Evolutionary conservation across 2,113 vertebrate genomes (phyloP).

Genomic region (Hymenochirus boettgeri): DNA sequence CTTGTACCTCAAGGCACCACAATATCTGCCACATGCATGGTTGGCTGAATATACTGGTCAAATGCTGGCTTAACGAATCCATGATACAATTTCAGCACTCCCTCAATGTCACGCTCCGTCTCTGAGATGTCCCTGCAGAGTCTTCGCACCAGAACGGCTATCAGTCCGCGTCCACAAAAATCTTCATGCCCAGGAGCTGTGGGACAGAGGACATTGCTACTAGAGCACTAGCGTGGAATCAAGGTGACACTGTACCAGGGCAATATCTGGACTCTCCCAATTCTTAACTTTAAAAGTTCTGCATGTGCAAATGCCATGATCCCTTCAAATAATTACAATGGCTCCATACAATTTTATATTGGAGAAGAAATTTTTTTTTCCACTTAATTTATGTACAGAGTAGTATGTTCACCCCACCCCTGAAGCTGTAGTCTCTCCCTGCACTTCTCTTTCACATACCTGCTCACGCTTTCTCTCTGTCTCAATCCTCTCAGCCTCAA

Average conservation of each 20-base stretch:
- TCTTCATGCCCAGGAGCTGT: constrained; percentile 94
- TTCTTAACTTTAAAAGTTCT: constrained; percentile 83
- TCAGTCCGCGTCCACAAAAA: constrained; percentile 94
- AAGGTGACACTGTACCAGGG: no score
- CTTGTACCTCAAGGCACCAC: constrained; percentile 86
- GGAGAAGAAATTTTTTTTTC: no score
- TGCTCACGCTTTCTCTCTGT: no score
- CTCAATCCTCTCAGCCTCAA: no score
- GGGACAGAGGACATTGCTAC: background rate
- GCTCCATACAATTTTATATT: constrained; percentile 96
- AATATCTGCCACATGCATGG: constrained; percentile 92
- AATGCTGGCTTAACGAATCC: constrained; percentile 95
- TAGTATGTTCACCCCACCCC: no score
- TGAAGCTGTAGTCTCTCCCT: no score
- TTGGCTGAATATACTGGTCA: constrained; percentile 96
- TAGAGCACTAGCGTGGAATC: no score
- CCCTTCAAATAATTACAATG: constrained; percentile 96
- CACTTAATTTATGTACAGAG: no score
- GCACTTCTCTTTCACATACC: no score
- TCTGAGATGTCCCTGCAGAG: constrained; percentile 88
- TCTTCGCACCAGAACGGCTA: constrained; percentile 87
- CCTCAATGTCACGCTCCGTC: constrained; percentile 86
- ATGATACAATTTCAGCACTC: constrained; percentile 97
- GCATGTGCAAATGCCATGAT: constrained; percentile 97
- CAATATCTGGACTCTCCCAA: no score